Evolutionary conservation across 2,888 invertebrate species (phyloP).

Genomic region (Macaria notata): DNA sequence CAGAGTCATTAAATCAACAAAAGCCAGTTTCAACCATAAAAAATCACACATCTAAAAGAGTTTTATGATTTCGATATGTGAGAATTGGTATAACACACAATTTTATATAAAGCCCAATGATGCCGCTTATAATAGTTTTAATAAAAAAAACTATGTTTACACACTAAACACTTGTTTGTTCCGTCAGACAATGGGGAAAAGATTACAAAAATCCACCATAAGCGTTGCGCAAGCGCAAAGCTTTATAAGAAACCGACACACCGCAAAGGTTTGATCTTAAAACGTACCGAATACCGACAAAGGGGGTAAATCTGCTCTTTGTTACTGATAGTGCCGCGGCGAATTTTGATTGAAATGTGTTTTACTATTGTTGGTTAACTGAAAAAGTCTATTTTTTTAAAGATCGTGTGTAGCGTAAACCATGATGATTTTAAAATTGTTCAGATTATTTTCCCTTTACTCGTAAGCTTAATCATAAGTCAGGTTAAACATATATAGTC

Average conservation of each 20-base stretch:
- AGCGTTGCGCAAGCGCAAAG: slow-evolving; percentile 59
- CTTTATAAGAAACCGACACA: slow-evolving; percentile 44
- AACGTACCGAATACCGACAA: slow-evolving; percentile 36
- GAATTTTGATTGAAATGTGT: slow-evolving; percentile 16
- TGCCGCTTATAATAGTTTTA: background rate
- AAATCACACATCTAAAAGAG: too few relatives aligned
- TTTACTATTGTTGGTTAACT: background rate
- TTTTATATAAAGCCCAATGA: too few relatives aligned
- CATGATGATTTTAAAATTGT: too few relatives aligned
- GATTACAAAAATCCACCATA: slow-evolving; percentile 56
- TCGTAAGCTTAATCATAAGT: too few relatives aligned
- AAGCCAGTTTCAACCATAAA: too few relatives aligned
- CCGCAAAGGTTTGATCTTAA: slow-evolving; percentile 15
- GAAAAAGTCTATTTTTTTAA: too few relatives aligned
- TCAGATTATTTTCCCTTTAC: too few relatives aligned
- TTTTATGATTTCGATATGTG: too few relatives aligned
- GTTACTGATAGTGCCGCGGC: slow-evolving; percentile 48
- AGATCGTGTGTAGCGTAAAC: too few relatives aligned
- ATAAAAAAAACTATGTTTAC: slow-evolving; percentile 49
- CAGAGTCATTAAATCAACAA: too few relatives aligned
- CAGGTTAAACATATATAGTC: too few relatives aligned
- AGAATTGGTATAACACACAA: too few relatives aligned
- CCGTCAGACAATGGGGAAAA: slow-evolving; percentile 48
- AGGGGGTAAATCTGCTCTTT: slow-evolving; percentile 30
- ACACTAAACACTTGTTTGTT: slow-evolving; percentile 55